Evolutionary conservation across 2,797 vertebrate genomes (phyloP).

Genomic region (Enoplosus armatus): DNA sequence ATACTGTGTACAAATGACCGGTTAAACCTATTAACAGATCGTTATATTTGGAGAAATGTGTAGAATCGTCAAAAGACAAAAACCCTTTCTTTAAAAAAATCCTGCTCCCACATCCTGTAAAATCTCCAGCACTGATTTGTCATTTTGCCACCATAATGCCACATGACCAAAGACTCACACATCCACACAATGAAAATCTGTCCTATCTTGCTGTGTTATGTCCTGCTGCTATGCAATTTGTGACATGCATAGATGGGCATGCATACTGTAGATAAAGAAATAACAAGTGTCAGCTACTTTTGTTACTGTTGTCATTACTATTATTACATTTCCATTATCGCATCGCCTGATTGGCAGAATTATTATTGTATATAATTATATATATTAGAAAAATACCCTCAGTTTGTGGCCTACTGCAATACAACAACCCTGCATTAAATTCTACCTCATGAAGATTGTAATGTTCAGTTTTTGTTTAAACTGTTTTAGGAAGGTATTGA

Average conservation of each 20-base stretch:
- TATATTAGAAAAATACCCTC: not conserved
- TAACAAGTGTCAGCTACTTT: not conserved
- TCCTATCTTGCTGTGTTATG: not conserved
- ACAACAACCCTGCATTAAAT: constrained; percentile 3
- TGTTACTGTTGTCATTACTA: not conserved
- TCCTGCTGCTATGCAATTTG: not conserved
- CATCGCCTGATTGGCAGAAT: not conserved
- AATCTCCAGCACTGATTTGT: not conserved
- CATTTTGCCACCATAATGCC: not conserved
- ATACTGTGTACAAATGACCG: not conserved
- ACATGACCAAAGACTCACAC: not conserved
- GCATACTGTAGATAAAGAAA: not conserved
- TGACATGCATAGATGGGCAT: not conserved
- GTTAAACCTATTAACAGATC: not conserved
- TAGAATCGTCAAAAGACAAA: not conserved
- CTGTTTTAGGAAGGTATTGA: not conserved
- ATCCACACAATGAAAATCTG: not conserved
- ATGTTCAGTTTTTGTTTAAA: not conserved
- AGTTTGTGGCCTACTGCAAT: no score
- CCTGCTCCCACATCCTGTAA: not conserved
- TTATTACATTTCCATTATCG: not conserved
- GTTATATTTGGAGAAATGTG: not conserved
- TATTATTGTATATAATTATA: no score
- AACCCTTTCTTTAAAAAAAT: not conserved
- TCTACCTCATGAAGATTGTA: not conserved